Conservation (phyloP, 2,888 invertebrate genomes). For the Boloria selene region DNA sequence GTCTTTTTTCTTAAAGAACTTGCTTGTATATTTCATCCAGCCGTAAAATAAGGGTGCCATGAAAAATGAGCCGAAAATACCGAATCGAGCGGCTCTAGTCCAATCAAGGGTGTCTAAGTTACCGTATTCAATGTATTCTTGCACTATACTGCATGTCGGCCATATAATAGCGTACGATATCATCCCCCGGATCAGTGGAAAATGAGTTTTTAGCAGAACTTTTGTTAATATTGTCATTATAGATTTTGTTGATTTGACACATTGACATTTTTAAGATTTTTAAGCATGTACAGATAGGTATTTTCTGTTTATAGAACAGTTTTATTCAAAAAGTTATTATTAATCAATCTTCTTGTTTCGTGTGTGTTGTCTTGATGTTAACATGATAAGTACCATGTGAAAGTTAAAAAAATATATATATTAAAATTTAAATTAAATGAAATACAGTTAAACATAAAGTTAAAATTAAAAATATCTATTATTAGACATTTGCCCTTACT, state of each 20-base stretch:
- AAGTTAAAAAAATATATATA: no score
- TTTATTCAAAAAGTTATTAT: no score
- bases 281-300: background rate
- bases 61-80: conserved; percentile 88
- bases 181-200: conserved; percentile 84
- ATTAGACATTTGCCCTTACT: no score
- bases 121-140: conserved; percentile 78
- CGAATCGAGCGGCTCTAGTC: conserved; percentile 85
- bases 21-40: conserved; percentile 84
- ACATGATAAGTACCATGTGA: no score
- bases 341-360: no score
- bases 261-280: background rate
- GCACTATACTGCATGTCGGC: conserved; percentile 87
- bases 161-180: conserved; percentile 86
- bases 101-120: conserved; percentile 71
- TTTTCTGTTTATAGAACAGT: no score
- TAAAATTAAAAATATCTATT: no score
- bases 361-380: no score
- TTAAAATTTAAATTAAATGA: no score
- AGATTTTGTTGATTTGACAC: conserved; percentile 7
- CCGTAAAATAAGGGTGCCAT: conserved; percentile 89
- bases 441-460: no score
- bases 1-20: conserved; percentile 57
- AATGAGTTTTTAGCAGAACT: conserved; percentile 67
- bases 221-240: conserved; percentile 58